phyloP scores from a whole-genome alignment of 2,797 vertebrate species.

The Enteromius unitaeniatus region DNA sequence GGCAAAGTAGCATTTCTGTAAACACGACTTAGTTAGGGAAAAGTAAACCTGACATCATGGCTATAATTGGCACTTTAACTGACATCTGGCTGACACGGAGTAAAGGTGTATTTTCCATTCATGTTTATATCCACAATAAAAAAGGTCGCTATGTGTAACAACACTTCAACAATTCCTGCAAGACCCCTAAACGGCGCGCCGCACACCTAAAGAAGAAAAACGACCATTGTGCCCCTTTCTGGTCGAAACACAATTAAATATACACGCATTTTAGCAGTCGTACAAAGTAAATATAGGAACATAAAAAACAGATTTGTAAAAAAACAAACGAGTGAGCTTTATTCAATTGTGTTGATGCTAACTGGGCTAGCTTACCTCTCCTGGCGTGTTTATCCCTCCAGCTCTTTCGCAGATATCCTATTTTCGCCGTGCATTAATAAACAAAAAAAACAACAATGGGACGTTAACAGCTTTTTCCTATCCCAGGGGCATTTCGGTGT shows the following conservation, averaged over 20 bases:
- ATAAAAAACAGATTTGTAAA: not conserved
- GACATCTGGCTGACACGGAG: too few relatives aligned
- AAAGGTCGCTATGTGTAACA: not conserved
- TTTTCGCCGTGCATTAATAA: not conserved
- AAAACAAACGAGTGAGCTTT: not conserved
- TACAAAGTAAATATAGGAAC: not conserved
- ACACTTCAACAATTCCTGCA: not conserved
- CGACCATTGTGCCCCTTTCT: not conserved
- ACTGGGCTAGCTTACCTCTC: conserved; percentile 30
- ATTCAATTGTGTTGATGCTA: conserved; percentile 35
- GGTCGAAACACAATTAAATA: not conserved
- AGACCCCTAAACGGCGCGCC: conserved; percentile 14
- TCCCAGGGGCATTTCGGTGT: not conserved
- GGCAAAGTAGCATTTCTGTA: not conserved
- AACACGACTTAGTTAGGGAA: not conserved
- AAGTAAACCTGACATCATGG: not conserved
- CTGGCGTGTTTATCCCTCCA: not conserved
- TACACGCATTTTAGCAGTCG: not conserved
- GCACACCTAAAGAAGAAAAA: not conserved
- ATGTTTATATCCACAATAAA: not conserved
- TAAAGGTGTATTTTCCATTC: not conserved
- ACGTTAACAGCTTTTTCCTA: not conserved
- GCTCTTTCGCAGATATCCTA: not conserved
- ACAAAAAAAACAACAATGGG: not conserved
- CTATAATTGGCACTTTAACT: not conserved